Evolutionary conservation across 2,888 invertebrate species (phyloP).

Genomic region (Drosophila mimetica): DNA sequence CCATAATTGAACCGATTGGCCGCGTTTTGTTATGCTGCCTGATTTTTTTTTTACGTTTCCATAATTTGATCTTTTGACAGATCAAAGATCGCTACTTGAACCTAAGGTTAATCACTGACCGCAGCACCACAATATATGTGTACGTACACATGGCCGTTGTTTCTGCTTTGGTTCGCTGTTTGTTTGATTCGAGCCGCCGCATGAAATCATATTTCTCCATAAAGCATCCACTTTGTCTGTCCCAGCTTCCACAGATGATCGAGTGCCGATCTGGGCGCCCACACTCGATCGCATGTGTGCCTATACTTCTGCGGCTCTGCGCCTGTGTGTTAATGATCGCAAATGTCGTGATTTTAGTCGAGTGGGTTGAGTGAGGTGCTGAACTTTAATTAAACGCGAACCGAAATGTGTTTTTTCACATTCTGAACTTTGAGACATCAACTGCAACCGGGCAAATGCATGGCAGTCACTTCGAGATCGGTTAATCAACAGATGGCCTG

Average conservation of each 20-base stretch:
- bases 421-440: constrained; percentile 51
- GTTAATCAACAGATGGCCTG: constrained; percentile 38
- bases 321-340: constrained; percentile 69
- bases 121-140: constrained; percentile 33
- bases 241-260: constrained; percentile 54
- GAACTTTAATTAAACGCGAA: constrained; percentile 75
- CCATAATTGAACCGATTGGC: constrained; percentile 36
- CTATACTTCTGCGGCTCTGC: constrained; percentile 2
- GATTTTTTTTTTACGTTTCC: constrained; percentile 11
- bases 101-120: constrained; percentile 70
- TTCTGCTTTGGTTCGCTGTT: constrained; percentile 12
- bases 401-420: constrained; percentile 51
- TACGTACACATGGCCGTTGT: neutral
- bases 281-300: constrained; percentile 41
- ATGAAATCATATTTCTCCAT: constrained; percentile 71
- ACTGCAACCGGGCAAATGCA: constrained; percentile 31
- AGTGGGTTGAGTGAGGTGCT: constrained; percentile 72
- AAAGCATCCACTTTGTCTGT: constrained; percentile 72
- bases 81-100: constrained; percentile 46
- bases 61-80: constrained; percentile 48
- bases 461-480: constrained; percentile 31
- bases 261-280: constrained; percentile 45
- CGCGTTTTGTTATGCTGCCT: constrained; percentile 29
- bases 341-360: constrained; percentile 74
- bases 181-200: constrained; percentile 72